phyloP scores from a whole-genome alignment of 2,888 invertebrate genomes.

The Lymantria monacha region DNA sequence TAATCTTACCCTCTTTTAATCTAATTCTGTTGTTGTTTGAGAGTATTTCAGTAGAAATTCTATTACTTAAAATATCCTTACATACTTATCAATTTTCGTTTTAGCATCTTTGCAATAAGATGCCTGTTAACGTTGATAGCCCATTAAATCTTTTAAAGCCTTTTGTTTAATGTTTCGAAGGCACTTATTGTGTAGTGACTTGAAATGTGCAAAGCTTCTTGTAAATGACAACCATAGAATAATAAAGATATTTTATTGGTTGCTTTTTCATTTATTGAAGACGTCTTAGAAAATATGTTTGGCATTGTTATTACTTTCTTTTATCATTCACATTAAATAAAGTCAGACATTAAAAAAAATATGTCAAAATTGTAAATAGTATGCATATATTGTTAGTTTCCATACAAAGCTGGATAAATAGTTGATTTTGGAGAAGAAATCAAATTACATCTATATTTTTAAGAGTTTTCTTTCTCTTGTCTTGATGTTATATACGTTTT shows the following conservation, averaged over 20 bases:
- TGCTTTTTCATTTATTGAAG: background rate
- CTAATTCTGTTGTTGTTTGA: too few relatives aligned
- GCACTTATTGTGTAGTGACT: slow-evolving; percentile 17
- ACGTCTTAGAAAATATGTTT: background rate
- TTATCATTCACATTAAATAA: too few relatives aligned
- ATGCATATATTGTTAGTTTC: too few relatives aligned
- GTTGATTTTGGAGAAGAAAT: too few relatives aligned
- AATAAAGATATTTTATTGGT: background rate
- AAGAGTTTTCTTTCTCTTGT: too few relatives aligned
- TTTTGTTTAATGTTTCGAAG: slow-evolving; percentile 29
- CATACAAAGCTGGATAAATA: too few relatives aligned
- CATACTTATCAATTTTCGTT: slow-evolving; percentile 52
- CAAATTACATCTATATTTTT: too few relatives aligned
- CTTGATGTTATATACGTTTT: too few relatives aligned
- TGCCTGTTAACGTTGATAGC: slow-evolving; percentile 48
- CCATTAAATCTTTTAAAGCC: slow-evolving; percentile 45
- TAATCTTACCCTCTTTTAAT: too few relatives aligned
- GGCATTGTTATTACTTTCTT: too few relatives aligned
- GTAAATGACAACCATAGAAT: background rate
- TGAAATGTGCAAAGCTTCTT: slow-evolving; percentile 9
- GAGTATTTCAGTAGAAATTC: background rate
- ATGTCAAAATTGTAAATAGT: too few relatives aligned
- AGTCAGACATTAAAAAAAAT: too few relatives aligned
- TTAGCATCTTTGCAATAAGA: slow-evolving; percentile 42
- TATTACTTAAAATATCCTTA: slow-evolving; percentile 58